A percentile compares a stretch with the other conserved stretches of the same genome.
Conservation (phyloP, 2,113 vertebrate genomes). For the Sturnus vulgaris region DNA sequence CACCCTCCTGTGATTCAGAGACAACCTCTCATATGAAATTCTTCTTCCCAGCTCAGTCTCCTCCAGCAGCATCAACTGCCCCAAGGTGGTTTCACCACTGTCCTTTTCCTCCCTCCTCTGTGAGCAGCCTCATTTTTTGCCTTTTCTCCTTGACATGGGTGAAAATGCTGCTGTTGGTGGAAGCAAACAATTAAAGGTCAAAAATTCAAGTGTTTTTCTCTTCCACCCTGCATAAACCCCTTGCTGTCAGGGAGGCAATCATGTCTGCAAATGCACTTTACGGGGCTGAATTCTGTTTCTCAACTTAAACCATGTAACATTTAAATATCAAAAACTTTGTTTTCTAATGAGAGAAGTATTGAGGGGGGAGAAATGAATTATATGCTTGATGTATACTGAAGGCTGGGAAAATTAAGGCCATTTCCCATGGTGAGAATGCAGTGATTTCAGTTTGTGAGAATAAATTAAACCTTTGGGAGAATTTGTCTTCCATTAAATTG, state of each 20-base stretch:
- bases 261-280: slow-evolving; percentile 54
- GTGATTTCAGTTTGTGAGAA: slow-evolving; percentile 75
- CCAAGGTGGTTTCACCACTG: not conserved
- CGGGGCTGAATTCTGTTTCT: not conserved
- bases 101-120: not conserved
- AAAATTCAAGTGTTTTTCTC: slow-evolving; percentile 53
- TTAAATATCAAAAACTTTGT: slow-evolving; percentile 77
- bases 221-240: slow-evolving; percentile 25
- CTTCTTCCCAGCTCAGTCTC: not conserved
- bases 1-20: not conserved
- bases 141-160: not conserved
- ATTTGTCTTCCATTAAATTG: slow-evolving; percentile 80
- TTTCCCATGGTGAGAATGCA: slow-evolving; percentile 74
- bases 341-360: slow-evolving; percentile 70
- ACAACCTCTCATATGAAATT: not conserved
- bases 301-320: slow-evolving; percentile 68
- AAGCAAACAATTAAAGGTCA: slow-evolving; percentile 65
- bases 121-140: not conserved
- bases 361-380: slow-evolving; percentile 75
- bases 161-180: slow-evolving; percentile 15
- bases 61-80: not conserved
- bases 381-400: slow-evolving; percentile 75
- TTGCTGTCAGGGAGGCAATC: slow-evolving; percentile 49
- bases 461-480: slow-evolving; percentile 79
- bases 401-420: slow-evolving; percentile 75